phyloP scores from a whole-genome alignment of 2,113 vertebrate genomes.

The Lamprotornis superbus region DNA sequence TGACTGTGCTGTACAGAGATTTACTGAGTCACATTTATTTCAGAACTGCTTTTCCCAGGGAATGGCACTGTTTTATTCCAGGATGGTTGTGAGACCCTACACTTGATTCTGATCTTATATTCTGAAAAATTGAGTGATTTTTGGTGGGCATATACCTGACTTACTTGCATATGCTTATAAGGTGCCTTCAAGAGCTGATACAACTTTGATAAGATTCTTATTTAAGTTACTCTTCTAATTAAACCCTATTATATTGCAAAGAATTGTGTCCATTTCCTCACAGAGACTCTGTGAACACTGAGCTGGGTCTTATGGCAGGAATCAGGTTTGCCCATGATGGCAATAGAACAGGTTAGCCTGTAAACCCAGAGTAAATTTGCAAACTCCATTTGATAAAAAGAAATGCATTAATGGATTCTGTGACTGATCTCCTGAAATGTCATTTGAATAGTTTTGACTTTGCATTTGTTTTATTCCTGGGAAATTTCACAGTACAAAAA shows the following conservation, averaged over 20 bases:
- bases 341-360: not conserved
- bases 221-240: not conserved
- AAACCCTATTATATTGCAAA: not conserved
- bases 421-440: conserved; percentile 7
- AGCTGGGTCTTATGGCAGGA: not conserved
- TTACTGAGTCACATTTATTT: not conserved
- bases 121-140: not conserved
- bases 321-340: not conserved
- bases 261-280: not conserved
- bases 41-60: not conserved
- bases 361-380: conserved; percentile 2
- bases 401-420: not conserved
- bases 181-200: not conserved
- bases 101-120: not conserved
- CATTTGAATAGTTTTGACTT: conserved; percentile 52
- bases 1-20: not conserved
- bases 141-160: not conserved
- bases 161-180: not conserved
- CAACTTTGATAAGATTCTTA: not conserved
- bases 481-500: conserved; percentile 31
- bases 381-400: not conserved
- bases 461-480: conserved; percentile 12
- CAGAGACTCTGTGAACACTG: not conserved
- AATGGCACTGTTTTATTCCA: not conserved
- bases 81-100: not conserved